These are phyloP conservation scores for Pollachius pollachius DNA, from an alignment of 2,113 vertebrate species.

Conservation along the genomic window DNA sequence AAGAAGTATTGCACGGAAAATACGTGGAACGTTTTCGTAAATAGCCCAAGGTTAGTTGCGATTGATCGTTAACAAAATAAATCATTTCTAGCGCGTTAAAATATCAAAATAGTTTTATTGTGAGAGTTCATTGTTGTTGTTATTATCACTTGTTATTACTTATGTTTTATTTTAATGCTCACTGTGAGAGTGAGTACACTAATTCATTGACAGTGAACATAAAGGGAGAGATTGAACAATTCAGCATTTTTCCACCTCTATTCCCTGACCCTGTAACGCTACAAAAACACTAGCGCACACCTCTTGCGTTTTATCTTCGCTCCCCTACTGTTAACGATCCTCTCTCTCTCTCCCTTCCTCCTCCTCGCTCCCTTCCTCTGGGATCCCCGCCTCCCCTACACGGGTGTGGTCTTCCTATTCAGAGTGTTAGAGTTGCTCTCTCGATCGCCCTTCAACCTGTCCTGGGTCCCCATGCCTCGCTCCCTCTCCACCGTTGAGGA, in stretches of 20 bases:
- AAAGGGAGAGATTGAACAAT: conserved; percentile 45
- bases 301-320: conserved; percentile 19
- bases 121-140: conserved; percentile 72
- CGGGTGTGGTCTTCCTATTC: conserved; percentile 90
- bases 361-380: neutral
- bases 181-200: conserved; percentile 52
- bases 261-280: conserved; percentile 22
- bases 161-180: conserved; percentile 40
- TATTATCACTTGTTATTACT: conserved; percentile 72
- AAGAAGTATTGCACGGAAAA: conserved; percentile 58
- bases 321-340: neutral
- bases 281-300: conserved; percentile 17
- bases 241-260: conserved; percentile 13
- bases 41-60: conserved; percentile 70
- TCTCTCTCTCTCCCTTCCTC: conserved; percentile 3
- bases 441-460: conserved; percentile 77
- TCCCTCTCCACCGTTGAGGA: conserved; percentile 75
- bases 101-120: conserved; percentile 74
- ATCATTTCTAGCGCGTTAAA: conserved; percentile 70
- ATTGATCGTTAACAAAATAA: conserved; percentile 75
- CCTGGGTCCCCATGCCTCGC: conserved; percentile 77
- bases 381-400: conserved; percentile 46
- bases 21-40: conserved; percentile 58
- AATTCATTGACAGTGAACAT: conserved; percentile 55
- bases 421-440: conserved; percentile 87